These are phyloP conservation scores for Austrofundulus limnaeus DNA, from an alignment of 2,113 vertebrate genomes.

Conservation along the genomic window DNA sequence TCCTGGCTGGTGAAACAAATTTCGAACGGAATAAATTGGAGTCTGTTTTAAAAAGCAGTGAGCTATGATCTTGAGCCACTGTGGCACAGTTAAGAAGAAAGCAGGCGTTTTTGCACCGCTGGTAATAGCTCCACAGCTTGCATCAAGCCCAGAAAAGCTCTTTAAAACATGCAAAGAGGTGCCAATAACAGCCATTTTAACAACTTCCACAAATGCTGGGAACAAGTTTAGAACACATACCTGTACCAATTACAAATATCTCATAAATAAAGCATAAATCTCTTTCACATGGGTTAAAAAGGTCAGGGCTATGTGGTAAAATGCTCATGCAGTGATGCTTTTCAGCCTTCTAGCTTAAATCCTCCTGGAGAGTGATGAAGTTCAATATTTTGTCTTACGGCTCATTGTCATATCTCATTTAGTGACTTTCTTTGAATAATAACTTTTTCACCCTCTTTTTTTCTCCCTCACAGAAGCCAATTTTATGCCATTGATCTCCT, in stretches of 20 bases:
- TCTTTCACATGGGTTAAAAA: not conserved
- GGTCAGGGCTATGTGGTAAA: too few relatives aligned
- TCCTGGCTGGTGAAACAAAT: constrained; percentile 33
- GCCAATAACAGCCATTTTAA: constrained; percentile 9
- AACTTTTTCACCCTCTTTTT: constrained; percentile 18
- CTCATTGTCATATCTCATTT: not conserved
- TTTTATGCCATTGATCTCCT: constrained; percentile 1
- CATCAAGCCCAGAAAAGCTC: not conserved
- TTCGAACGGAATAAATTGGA: constrained; percentile 25
- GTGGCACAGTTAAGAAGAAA: constrained; percentile 13
- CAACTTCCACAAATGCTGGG: not conserved
- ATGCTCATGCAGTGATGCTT: too few relatives aligned
- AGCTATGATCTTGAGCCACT: constrained; percentile 20
- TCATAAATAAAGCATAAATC: not conserved
- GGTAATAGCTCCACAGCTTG: constrained; percentile 12
- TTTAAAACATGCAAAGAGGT: constrained; percentile 5
- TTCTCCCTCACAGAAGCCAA: constrained; percentile 19
- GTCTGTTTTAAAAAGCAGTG: constrained; percentile 31
- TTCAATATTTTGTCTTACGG: constrained; percentile 3
- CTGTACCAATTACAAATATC: not conserved
- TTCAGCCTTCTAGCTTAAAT: not conserved
- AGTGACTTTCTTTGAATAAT: constrained; percentile 19
- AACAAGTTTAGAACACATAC: not conserved
- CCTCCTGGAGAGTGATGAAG: not conserved
- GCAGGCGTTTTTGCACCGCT: not conserved